Evolutionary conservation across 2,888 invertebrate genomes (phyloP), one percentile per base, ranked within the genome.

Genomic region (Leucozona laternaria): DNA sequence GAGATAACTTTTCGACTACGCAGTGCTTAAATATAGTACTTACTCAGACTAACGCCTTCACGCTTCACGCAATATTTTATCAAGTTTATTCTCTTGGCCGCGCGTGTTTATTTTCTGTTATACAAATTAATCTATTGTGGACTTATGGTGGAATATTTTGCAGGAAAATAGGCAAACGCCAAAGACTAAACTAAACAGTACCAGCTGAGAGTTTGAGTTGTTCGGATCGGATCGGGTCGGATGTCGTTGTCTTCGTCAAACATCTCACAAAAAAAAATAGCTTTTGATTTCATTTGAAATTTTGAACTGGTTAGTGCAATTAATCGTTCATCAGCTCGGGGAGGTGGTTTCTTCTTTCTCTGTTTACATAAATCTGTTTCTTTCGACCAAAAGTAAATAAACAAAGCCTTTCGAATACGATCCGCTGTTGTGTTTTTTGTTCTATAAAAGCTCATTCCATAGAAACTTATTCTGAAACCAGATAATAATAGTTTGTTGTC

Each of bases 171-270:
- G 25, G 13, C 22, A 34, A 53, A 20, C 8, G 10, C 13, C 48
- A 50, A 13, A 8, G 25, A 50, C 58, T n/a, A n/a, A n/a, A n/a
- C n/a, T n/a, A 22, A 28, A 37, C 48, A 85, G 85, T 85, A 73
- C 57, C 55, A 81, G 77, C 81, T 77, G 50, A 53, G 72, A 62
- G 72, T 25, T 77, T 25, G 73, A 81, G 76, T 81, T 55, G 85
- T 73, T 70, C 62, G 80, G 85, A 70, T 48, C 31, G 7, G 31
- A 31, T 31, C n/a, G n/a, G n/a, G 84, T 48, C 7, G 45, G 11
- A 7, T 76, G 45, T 7, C 34, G 22, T 25, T 5, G 17, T 62
- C 17, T 31, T 17, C 31, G 25, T 70, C 17, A 57, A 43, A 60
- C 20, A 64, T 17, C 62, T 70, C 43, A 45, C 15, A 17, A n/a